Base-by-base conservation (phyloP, 2,888 invertebrate species). In the Chloroclysta siterata region DNA sequence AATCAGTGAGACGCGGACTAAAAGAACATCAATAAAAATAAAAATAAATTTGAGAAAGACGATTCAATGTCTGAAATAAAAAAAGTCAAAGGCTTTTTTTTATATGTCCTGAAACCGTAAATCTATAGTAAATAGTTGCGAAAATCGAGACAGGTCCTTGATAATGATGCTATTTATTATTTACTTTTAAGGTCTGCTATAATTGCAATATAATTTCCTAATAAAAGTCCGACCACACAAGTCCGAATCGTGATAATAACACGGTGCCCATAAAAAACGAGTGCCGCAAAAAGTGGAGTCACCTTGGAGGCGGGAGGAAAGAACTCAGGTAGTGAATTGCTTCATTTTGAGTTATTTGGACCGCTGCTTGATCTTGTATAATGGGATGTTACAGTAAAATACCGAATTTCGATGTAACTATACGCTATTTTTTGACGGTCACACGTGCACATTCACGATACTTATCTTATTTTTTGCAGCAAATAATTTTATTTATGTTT, bases 271-370 rank as follows among this genome's bases (percentile, higher is more conserved):
- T 81, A 86, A 88, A 89, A 91, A 90, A 87, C 78, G 71, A 74
- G 55, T 53, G 69, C 72, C 66, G 83, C 86, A 90, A 93, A 91
- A 91, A 92, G 80, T 81, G 76, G 75, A 88, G 87, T 89, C 92
- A 91, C 93, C 92, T 93, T 92, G 88, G 80, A 80, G 80, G 80
- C 79, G 82, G 83, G 87, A 82, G 86, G 84, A 87, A 88, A 80
- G 88, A 88, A 86, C 88, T 85, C 91, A 93, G 91, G 93, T 92
- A 92, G 90, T 87, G 82, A 84, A 90, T 89, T 87, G 90, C 89
- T 91, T 90, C 83, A 90, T 90, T 87, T 85, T 82, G 81, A 85
- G 79, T 79, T 83, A 84, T 85, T 82, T 79, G 72, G 77, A 73
- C 71, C 77, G 51, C 15, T 60, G 48, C n/a, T 53, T 55, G 50